phyloP scores from a whole-genome alignment of 2,113 vertebrate genomes.

The Ptychochromis oligacanthus region DNA sequence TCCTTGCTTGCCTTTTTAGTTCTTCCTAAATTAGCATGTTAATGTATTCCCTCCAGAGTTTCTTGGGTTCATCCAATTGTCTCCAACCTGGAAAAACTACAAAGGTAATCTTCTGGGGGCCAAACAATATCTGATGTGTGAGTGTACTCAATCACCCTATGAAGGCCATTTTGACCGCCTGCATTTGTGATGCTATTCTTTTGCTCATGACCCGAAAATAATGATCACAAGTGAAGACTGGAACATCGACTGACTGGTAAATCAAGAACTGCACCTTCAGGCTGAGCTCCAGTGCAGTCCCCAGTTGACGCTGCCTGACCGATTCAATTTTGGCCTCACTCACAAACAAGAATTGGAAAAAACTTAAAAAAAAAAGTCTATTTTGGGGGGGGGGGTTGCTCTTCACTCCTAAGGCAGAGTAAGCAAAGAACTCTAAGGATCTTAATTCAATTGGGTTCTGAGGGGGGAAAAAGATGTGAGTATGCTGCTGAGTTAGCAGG shows the following conservation, averaged over 20 bases:
- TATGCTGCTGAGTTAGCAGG: accelerated
- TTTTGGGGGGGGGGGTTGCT: not conserved
- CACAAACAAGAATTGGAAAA: not conserved
- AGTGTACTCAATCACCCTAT: not conserved
- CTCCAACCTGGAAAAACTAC: not conserved
- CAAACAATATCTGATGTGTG: not conserved
- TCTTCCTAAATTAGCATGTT: too few species aligned
- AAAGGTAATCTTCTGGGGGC: not conserved
- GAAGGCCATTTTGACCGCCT: not conserved
- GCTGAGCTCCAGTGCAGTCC: not conserved
- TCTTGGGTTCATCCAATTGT: not conserved
- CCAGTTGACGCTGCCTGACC: not conserved
- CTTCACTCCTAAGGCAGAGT: not conserved
- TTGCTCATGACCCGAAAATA: not conserved
- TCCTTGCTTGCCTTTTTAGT: not conserved
- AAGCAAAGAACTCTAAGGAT: not conserved
- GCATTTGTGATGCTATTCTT: not conserved
- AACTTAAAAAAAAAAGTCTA: not conserved
- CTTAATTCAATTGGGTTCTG: too few species aligned
- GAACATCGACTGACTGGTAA: not conserved
- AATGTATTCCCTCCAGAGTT: not conserved
- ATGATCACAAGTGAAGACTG: not conserved
- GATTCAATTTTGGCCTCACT: not conserved
- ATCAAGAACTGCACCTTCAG: not conserved
- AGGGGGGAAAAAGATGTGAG: too few species aligned